Conservation (phyloP, 2,797 vertebrate genomes). For the Myotis planiceps region DNA sequence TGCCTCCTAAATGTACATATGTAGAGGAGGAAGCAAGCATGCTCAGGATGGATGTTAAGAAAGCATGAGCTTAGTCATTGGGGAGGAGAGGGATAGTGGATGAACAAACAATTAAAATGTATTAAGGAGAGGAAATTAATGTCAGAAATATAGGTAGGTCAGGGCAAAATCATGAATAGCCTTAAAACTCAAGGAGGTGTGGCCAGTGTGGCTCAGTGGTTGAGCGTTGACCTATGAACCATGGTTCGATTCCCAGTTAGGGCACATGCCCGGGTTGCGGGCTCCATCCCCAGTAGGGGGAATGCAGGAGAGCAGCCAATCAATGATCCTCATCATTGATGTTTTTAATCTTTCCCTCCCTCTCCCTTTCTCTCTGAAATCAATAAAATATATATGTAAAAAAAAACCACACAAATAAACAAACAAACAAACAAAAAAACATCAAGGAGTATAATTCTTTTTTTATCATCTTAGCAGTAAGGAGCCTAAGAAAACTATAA, state of each 20-base stretch:
- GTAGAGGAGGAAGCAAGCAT: neutral
- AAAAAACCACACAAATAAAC: no score
- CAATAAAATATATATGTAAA: no score
- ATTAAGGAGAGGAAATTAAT: neutral
- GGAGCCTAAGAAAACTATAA: neutral
- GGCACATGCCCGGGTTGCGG: no score
- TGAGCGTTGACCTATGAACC: no score
- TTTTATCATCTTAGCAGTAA: neutral
- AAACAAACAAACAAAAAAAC: neutral
- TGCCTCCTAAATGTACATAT: rapidly evolving
- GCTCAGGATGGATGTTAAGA: neutral
- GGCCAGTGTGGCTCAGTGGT: no score
- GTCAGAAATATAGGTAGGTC: neutral
- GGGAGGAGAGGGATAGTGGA: neutral
- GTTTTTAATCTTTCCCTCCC: no score
- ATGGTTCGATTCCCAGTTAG: no score
- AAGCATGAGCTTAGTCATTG: neutral
- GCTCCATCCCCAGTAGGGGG: no score
- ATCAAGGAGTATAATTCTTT: neutral
- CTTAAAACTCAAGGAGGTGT: neutral
- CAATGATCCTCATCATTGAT: no score
- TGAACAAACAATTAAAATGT: neutral
- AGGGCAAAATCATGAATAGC: neutral
- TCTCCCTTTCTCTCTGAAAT: no score
- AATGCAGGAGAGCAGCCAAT: no score